Percentiles rank a stretch among this genome's conserved stretches.
phyloP scores from a whole-genome alignment of 1,140 invertebrate species.

The Ctenoplectra terminalis region DNA sequence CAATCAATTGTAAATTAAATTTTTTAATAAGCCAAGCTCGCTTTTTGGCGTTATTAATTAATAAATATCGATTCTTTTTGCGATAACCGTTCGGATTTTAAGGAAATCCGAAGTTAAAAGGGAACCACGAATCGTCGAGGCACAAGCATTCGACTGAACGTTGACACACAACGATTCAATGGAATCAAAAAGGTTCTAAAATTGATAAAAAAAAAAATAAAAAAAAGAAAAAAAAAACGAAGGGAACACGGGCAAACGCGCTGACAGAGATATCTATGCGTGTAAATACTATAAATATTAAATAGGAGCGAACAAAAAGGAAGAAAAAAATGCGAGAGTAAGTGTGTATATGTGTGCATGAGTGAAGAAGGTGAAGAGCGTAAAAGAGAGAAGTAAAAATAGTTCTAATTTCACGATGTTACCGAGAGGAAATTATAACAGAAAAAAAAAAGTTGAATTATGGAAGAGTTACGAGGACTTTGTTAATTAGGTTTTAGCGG shows the following conservation, averaged over 20 bases:
- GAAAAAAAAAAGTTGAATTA: slow-evolving; percentile 47
- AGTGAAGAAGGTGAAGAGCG: neutral
- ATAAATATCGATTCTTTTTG: neutral
- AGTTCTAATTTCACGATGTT: slow-evolving; percentile 60
- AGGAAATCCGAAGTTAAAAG: neutral
- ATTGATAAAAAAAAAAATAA: neutral
- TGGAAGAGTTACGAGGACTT: slow-evolving; percentile 64
- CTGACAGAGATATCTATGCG: slow-evolving; percentile 35
- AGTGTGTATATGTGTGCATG: neutral
- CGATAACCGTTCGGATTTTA: neutral
- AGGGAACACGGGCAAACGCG: slow-evolving; percentile 30
- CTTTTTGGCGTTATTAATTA: neutral
- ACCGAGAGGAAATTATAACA: neutral
- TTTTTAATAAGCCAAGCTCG: neutral
- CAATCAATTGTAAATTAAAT: neutral
- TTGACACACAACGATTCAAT: neutral
- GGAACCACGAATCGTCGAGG: neutral
- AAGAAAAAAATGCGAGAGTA: neutral
- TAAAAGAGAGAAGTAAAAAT: slow-evolving; percentile 32
- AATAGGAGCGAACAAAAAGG: neutral
- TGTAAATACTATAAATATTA: slow-evolving; percentile 60
- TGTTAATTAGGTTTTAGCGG: slow-evolving; percentile 78
- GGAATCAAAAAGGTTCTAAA: neutral
- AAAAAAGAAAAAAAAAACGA: neutral
- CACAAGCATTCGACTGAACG: neutral